Evolutionary conservation across 2,113 vertebrate species (phyloP).

Genomic region (Malurus alboscapulatus): DNA sequence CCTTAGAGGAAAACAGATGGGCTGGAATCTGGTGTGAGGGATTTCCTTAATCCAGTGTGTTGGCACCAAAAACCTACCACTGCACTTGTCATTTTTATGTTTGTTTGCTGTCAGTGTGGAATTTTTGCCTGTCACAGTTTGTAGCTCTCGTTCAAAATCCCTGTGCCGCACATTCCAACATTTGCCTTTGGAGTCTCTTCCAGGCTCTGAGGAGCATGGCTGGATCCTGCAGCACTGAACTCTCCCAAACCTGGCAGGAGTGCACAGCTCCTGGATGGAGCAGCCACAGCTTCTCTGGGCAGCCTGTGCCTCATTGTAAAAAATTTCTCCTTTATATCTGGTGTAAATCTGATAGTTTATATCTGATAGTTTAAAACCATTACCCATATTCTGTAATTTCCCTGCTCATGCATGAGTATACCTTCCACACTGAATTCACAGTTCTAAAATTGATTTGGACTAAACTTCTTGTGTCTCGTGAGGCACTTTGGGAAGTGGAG

Average conservation of each 20-base stretch:
- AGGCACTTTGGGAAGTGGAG: neutral
- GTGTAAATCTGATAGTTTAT: neutral
- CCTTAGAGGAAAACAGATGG: neutral
- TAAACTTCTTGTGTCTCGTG: neutral
- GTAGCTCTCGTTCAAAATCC: neutral
- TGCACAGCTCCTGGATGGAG: neutral
- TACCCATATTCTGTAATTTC: neutral
- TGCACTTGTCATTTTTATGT: neutral
- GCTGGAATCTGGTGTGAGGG: neutral
- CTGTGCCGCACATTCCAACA: neutral
- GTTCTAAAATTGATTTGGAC: neutral
- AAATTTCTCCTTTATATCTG: neutral
- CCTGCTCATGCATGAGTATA: neutral
- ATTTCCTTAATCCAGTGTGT: neutral
- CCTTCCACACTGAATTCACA: neutral
- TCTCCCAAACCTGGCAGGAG: neutral
- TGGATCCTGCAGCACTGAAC: neutral
- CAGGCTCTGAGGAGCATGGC: neutral
- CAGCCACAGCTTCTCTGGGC: neutral
- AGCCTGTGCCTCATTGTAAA: neutral
- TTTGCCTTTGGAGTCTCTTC: neutral
- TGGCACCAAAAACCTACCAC: neutral
- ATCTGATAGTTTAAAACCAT: neutral
- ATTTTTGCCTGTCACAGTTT: neutral
- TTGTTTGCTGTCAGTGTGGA: neutral